A percentile compares a stretch with the other conserved stretches of the same genome.
Evolutionary conservation across 2,797 vertebrate genomes (phyloP).

Genomic region (Syngnathus rostellatus): DNA sequence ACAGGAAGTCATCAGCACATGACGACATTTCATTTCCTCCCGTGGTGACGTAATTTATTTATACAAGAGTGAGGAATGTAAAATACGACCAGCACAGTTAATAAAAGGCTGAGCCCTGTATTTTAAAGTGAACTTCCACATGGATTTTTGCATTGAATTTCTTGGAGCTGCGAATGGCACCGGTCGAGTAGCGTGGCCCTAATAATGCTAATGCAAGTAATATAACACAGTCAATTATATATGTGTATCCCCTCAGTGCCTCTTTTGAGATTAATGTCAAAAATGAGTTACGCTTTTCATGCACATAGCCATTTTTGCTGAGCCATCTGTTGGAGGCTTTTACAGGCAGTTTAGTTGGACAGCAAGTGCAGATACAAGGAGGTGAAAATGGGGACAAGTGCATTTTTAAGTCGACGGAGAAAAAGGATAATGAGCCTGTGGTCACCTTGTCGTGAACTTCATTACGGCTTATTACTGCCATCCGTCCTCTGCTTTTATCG

Average conservation of each 20-base stretch:
- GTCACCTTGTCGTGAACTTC: conserved; percentile 16
- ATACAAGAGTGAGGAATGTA: neutral
- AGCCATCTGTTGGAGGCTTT: conserved; percentile 8
- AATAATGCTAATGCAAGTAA: neutral
- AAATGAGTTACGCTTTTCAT: neutral
- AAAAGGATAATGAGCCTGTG: conserved; percentile 15
- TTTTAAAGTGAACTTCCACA: no score
- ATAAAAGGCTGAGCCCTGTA: neutral
- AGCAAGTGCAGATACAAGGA: conserved; percentile 14
- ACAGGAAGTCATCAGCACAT: neutral
- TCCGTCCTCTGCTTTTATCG: neutral
- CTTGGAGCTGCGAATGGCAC: neutral
- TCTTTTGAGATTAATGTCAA: conserved; percentile 2
- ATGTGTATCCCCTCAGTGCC: neutral
- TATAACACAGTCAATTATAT: neutral
- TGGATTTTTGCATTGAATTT: neutral
- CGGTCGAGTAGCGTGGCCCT: neutral
- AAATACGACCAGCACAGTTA: no score
- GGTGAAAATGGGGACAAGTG: conserved; percentile 35
- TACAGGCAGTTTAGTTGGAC: conserved; percentile 8
- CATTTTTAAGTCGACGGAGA: conserved; percentile 15
- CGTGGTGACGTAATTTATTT: neutral
- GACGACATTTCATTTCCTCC: neutral
- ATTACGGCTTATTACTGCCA: neutral
- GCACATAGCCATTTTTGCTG: conserved; percentile 17